Conservation (phyloP, 2,113 vertebrate species). For the Triplophysa siluroides region DNA sequence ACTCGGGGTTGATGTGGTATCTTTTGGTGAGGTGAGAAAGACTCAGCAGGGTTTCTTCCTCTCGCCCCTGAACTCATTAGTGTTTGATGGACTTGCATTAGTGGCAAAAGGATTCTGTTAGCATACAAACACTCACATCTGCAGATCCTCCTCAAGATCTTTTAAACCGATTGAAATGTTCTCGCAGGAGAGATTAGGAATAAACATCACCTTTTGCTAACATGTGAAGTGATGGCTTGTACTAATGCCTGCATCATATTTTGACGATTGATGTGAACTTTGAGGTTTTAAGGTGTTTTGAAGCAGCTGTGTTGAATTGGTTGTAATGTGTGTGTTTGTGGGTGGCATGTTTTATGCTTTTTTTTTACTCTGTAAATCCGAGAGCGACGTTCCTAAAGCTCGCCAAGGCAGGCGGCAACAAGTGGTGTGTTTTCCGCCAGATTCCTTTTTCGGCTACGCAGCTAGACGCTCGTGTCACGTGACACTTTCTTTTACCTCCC, state of each 20-base stretch:
- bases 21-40: constrained; percentile 72
- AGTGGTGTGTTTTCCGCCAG: constrained; percentile 73
- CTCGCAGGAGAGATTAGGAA: constrained; percentile 35
- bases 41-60: constrained; percentile 73
- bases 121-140: constrained; percentile 35
- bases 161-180: constrained; percentile 15
- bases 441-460: constrained; percentile 76
- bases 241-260: constrained; percentile 1
- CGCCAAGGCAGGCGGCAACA: constrained; percentile 70
- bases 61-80: constrained; percentile 66
- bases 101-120: constrained; percentile 70
- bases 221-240: constrained; percentile 4
- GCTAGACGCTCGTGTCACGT: constrained; percentile 74
- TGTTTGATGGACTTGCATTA: constrained; percentile 62
- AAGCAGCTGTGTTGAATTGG: not conserved
- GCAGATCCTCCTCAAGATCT: constrained; percentile 6
- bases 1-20: constrained; percentile 60
- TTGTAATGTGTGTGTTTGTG: constrained; percentile 30
- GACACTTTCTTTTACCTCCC: constrained; percentile 59
- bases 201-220: constrained; percentile 41
- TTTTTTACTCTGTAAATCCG: constrained; percentile 13
- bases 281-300: no score
- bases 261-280: not conserved
- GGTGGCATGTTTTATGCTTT: constrained; percentile 38
- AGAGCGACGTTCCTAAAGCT: constrained; percentile 3